These are phyloP conservation scores for Pantala flavescens DNA, from an alignment of 1,140 invertebrate species.

Conservation along the genomic window DNA sequence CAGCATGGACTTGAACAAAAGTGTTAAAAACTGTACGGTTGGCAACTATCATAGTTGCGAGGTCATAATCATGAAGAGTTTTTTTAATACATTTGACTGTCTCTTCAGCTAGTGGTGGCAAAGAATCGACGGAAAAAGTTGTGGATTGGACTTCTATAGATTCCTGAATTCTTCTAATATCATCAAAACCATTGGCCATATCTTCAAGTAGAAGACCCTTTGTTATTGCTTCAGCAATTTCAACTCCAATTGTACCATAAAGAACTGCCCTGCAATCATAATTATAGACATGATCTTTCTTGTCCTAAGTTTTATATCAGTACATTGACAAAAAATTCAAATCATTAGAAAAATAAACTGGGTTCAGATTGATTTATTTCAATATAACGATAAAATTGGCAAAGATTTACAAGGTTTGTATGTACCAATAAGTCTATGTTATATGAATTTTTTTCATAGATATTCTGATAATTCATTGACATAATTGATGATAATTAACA, in stretches of 20 bases:
- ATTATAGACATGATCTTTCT: not conserved
- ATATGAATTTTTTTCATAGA: too few relatives aligned
- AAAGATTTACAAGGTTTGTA: too few relatives aligned
- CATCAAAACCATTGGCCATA: too few relatives aligned
- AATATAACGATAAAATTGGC: too few relatives aligned
- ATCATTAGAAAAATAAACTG: too few relatives aligned
- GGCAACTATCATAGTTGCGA: not conserved
- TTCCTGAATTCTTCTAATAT: not conserved
- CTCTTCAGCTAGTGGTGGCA: not conserved
- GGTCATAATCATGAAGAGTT: not conserved
- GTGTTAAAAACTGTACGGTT: not conserved
- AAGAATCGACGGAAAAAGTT: not conserved
- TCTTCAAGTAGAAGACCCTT: not conserved
- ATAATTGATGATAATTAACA: too few relatives aligned
- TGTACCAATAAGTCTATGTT: too few relatives aligned
- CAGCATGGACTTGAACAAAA: not conserved
- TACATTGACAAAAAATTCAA: too few relatives aligned
- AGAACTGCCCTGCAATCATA: not conserved
- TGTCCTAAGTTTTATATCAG: too few relatives aligned
- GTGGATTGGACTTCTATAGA: not conserved
- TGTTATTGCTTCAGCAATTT: not conserved
- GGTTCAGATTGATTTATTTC: too few relatives aligned
- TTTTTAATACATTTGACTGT: not conserved
- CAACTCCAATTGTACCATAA: not conserved
- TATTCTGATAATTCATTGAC: too few relatives aligned